Conservation (phyloP, 2,113 vertebrate genomes). For the Sclerurus mexicanus region DNA sequence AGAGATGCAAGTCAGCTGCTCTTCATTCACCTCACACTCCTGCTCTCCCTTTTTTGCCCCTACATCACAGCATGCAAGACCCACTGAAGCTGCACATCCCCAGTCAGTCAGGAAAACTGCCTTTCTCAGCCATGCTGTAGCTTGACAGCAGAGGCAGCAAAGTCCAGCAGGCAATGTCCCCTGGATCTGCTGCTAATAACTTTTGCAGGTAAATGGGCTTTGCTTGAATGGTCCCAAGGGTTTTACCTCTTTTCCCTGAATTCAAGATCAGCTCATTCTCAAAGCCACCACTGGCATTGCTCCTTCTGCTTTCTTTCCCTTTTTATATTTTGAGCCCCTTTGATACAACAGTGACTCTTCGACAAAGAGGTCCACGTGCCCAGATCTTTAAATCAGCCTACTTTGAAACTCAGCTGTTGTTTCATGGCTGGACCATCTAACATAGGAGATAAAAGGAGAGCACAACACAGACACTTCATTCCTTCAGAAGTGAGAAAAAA, state of each 20-base stretch:
- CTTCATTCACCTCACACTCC: not conserved
- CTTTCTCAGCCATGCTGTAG: not conserved
- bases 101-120: not conserved
- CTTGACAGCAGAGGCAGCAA: not conserved
- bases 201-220: not conserved
- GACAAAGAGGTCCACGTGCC: not conserved
- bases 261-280: not conserved
- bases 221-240: not conserved
- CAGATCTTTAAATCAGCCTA: not conserved
- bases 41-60: not conserved
- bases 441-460: constrained; percentile 18
- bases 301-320: not conserved
- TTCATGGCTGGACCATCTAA: constrained; percentile 15
- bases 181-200: not conserved
- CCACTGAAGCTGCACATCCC: not conserved
- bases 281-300: not conserved
- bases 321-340: not conserved
- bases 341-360: not conserved
- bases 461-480: constrained; percentile 1
- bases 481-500: constrained; percentile 5
- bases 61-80: fast-evolving
- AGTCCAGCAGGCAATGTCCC: not conserved
- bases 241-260: not conserved
- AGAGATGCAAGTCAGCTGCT: not conserved
- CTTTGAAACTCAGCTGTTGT: constrained; percentile 40